Evolutionary conservation across 2,888 invertebrate genomes (phyloP), one percentile per base, ranked within the genome.

Genomic region (Allophyes oxyacanthae): DNA sequence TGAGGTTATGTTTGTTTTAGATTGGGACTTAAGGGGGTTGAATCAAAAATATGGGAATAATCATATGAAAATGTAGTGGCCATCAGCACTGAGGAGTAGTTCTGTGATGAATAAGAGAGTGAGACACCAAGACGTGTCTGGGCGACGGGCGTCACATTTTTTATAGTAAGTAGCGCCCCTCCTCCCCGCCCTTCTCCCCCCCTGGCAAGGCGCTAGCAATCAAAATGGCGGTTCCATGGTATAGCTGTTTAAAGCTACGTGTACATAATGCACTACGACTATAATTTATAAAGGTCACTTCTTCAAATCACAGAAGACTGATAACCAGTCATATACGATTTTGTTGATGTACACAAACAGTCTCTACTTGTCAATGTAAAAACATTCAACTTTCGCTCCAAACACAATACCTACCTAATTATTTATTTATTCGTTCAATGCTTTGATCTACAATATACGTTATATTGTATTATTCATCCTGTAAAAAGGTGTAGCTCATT

Each of bases 161-260:
- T 88, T 89, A 81, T 85, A 86, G 81, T 81, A 77, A 81, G 81
- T 70, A 72, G 76, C 77, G 72, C 76, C 77, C 82, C 82, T 83
- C 82, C 85, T 79, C 84, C 81, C 82, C 83, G 80, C 83, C 71
- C 82, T 78, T 74, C 81, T 70, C 84, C 82, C 85, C 87, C 88
- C 83, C 87, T 86, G 85, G 84, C 85, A 86, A 86, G 87, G 87
- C 89, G 84, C 87, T 88, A 86, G 88, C 85, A 91, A 89, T 90
- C 92, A 91, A 92, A 92, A 92, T 92, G 92, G 92, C 92, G 91
- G 90, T 90, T 85, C 84, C 82, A 87, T 87, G 86, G 87, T 85
- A 83, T 83, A 83, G 78, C 81, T 85, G 79, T 78, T 57, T 79
- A 81, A 75, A 88, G 79, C 85, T 89, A 89, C 88, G 89, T 90